These are phyloP conservation scores for Brachyistius frenatus DNA, from an alignment of 2,113 vertebrate genomes.

Conservation along the genomic window DNA sequence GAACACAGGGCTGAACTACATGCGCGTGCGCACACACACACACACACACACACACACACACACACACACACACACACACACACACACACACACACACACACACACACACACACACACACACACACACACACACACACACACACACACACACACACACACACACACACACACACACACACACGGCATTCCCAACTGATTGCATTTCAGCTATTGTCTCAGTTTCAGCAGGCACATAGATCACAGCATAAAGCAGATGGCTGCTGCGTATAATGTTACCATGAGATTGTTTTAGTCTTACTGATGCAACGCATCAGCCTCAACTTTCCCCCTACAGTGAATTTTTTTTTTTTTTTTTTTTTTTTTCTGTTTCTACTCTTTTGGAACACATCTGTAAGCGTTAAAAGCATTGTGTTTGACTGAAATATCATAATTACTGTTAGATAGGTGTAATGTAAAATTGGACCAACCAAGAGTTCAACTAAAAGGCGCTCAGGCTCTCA, in stretches of 20 bases:
- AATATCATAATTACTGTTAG: too few species aligned
- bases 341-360: too few species aligned
- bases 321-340: too few species aligned
- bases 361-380: too few species aligned
- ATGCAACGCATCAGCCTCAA: neutral
- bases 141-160: conserved; percentile 1
- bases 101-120: neutral
- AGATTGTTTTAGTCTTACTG: conserved; percentile 39
- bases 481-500: neutral
- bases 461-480: too few species aligned
- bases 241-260: conserved; percentile 60
- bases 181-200: conserved; percentile 39
- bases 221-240: conserved; percentile 48
- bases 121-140: conserved; percentile 17
- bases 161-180: neutral
- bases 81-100: neutral
- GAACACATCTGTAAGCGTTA: too few species aligned
- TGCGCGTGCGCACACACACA: conserved; percentile 6
- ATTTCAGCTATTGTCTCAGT: conserved; percentile 67
- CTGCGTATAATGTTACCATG: conserved; percentile 18
- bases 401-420: too few species aligned
- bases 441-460: too few species aligned
- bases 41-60: conserved; percentile 7
- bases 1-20: conserved; percentile 11
- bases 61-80: neutral